Percentiles rank a stretch among this genome's conserved stretches.
phyloP scores from a whole-genome alignment of 2,113 vertebrate species.

The Alligator sinensis region DNA sequence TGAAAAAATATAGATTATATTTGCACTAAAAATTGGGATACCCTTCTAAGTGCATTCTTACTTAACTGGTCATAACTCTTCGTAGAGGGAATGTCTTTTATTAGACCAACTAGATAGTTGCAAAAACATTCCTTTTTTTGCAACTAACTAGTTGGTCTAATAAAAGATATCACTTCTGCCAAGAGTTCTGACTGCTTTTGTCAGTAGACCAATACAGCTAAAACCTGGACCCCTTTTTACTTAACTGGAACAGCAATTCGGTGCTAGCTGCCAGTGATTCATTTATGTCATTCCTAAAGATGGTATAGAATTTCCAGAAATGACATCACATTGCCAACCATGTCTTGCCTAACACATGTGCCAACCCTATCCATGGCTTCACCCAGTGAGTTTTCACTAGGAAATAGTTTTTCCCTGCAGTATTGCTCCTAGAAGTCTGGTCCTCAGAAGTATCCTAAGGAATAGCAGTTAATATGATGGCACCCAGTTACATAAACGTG shows the following conservation, averaged over 20 bases:
- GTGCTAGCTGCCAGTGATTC: not conserved
- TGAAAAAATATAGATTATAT: not conserved
- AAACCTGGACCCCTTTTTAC: no score
- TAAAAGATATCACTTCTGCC: no score
- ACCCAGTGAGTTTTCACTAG: not conserved
- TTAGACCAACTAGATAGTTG: no score
- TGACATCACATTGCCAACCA: not conserved
- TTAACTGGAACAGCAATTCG: not conserved
- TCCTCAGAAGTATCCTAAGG: not conserved
- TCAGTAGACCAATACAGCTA: no score
- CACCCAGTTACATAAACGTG: not conserved
- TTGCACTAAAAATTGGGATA: not conserved
- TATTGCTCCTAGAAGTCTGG: not conserved
- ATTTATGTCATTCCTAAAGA: not conserved
- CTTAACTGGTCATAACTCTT: not conserved
- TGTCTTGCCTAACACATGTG: fast-evolving
- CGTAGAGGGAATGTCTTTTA: no score
- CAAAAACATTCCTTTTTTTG: no score
- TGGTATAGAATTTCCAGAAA: not conserved
- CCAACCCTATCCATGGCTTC: not conserved
- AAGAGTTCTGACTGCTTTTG: no score
- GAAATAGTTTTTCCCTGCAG: not conserved
- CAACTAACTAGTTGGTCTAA: no score
- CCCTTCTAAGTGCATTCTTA: not conserved
- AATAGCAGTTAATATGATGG: not conserved